Evolutionary conservation across 2,888 invertebrate genomes (phyloP).

Genomic region (Cerastoderma edule): DNA sequence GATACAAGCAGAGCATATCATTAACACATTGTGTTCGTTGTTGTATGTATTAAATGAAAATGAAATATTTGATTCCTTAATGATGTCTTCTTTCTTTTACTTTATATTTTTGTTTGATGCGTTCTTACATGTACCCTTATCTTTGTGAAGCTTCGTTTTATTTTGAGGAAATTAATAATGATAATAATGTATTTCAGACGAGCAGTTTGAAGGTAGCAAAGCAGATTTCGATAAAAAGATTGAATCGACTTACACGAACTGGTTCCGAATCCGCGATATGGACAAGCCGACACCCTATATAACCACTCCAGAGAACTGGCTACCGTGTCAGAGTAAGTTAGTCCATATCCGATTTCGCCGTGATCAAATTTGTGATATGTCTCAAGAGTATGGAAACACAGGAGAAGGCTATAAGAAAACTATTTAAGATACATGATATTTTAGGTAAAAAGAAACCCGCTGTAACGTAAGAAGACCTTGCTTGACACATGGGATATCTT

Average conservation of each 20-base stretch:
- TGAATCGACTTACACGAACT: neutral
- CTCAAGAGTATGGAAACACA: too few relatives aligned
- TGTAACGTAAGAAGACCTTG: neutral
- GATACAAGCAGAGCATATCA: too few relatives aligned
- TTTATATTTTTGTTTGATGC: too few relatives aligned
- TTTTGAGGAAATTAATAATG: too few relatives aligned
- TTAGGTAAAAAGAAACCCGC: neutral
- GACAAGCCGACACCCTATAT: neutral
- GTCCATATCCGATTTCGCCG: too few relatives aligned
- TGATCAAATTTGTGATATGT: too few relatives aligned
- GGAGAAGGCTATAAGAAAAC: neutral
- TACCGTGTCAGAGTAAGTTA: slow-evolving; percentile 2
- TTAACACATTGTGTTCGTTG: too few relatives aligned
- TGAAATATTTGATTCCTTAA: too few relatives aligned
- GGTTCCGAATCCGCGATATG: neutral
- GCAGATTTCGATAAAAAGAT: neutral
- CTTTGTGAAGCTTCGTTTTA: too few relatives aligned
- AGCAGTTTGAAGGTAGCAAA: neutral
- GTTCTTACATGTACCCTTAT: too few relatives aligned
- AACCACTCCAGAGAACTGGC: neutral
- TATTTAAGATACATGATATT: neutral
- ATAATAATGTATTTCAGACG: neutral
- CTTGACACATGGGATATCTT: neutral
- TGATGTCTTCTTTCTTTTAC: too few relatives aligned
- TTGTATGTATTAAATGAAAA: too few relatives aligned